Evolutionary conservation across 1,140 invertebrate species (phyloP), one percentile per base, ranked within the genome.

Genomic region (Papilio helenus): DNA sequence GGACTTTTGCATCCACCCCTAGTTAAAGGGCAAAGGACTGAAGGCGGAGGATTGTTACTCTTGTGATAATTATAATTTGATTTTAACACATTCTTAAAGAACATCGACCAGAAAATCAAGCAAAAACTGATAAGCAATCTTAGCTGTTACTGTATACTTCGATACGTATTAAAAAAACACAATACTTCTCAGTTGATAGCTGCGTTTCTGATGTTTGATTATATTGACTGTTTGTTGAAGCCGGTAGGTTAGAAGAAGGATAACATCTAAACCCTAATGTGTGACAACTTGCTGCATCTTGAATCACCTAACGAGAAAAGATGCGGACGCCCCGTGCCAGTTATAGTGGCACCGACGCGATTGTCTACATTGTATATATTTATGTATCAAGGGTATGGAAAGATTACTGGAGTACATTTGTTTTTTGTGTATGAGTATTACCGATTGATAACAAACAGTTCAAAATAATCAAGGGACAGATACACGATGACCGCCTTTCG

Each of bases 1-100:
- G 34, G 34, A 39, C 34, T 39, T 39, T n/a, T n/a, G 26, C 12
- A 26, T 4, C 51, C 14, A 65, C 61, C 61, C 61, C 61, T 34
- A 65, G 26, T 29, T 5, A 16, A 65, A 65, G 76, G 76, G 76
- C 14, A 77, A 42, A 77, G 55, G 20, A 77, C 51, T 42, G 23
- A 29, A 55, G 26, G 3, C 26, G 16, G 73, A 29, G 73, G 73
- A 55, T 55, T 5, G 61, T 29, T 61, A 12, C 61, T 65, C 2
- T 61, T 65, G 61, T 65, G 61, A 65, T 76, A 29, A 23, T 49
- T 10, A 44, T 9, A n/a, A 55, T 55, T 55, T 55, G 18, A 46
- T 49, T 49, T 49, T 49, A 3, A 16, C 34, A 39, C 34, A 5
- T 49, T 39, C 8, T 20, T n/a, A 20, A 55, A 16, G 44, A 46